Evolutionary conservation across 2,113 vertebrate species (phyloP), one percentile per base, ranked within the genome.

Genomic region (Pseudopipra pipra): DNA sequence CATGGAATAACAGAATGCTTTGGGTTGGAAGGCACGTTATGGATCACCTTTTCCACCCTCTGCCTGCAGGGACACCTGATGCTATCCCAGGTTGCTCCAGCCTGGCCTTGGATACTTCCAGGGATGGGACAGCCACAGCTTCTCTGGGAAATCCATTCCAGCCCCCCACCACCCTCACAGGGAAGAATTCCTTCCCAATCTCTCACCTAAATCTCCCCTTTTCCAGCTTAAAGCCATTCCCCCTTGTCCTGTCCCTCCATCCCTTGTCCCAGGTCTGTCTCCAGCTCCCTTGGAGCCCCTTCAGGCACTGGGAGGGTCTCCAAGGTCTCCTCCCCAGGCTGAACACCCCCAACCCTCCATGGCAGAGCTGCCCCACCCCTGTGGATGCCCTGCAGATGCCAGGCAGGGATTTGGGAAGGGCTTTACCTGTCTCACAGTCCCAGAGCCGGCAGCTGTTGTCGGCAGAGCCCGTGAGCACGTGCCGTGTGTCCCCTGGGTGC

Each of bases 381-480:
- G 49, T 4, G 77, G n/a, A 3, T 2, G 5, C 7, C 2, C 58
- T n/a, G 31, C 9, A 8, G 22, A 18, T n/a, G 47, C 33, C 4
- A 1, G 24, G 41, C 19, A 3, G 35, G 11, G 9, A 8, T 46
- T 35, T 5, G 66, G 9, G 43, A 1, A 11, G 9, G 2, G 18
- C 2, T 97, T 83, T 77, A 99, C 99, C 99, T 5, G 99, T 99
- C 95, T 99, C 98, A 73, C 99, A 99, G 97, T 99, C 99, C 99
- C 99, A 99, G 35, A 99, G 98, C 14, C 99, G 98, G 93, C 99
- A 99, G 97, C 98, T 98, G 97, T 99, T 99, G 95, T 99, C 99
- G 3, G 99, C 99, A 30, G 99, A 99, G 74, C 99, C 99, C 0
- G 99, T 99, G 46, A 99, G 98, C 47, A 99, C 99, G 6, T 99